Evolutionary conservation across 2,888 invertebrate species (phyloP), one percentile per base, ranked within the genome.

Genomic region (Polydrusus cervinus): DNA sequence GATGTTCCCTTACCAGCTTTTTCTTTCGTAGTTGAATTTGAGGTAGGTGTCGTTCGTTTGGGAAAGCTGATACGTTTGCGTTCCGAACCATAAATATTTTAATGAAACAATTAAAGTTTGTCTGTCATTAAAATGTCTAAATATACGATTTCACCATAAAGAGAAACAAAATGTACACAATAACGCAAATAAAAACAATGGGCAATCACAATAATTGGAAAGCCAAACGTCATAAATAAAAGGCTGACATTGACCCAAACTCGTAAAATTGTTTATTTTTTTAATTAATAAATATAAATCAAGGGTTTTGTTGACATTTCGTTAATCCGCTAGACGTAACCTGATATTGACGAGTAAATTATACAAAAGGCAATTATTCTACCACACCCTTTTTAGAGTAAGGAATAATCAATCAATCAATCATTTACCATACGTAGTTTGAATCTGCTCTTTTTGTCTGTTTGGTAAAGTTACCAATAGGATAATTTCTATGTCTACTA

Each of bases 131-230:
- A 53, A 13, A 13, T 53, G 13, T 13, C 25, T 13, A n/a, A 47
- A 47, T 5, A 47, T 2, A 45, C n/a, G n/a, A n/a, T n/a, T n/a
- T n/a, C n/a, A 51, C 11, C 3, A 3, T 11, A n/a, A 53, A 20
- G 5, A 25, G 14, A 55, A 55, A 55, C 34, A 55, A 30, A 30
- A 55, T 7, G n/a, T 13, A 25, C 18, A 61, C 13, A 45, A 47
- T 62, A 62, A 62, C 34, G n/a, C 43, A 62, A 62, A 62, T 47
- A 47, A 62, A 47, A n/a, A 62, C 62, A 62, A 62, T 62, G 25
- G 34, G 34, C 30, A 55, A 62, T 40, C 47, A 61, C 6, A 47
- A 62, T 62, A 47, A 45, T 62, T 62, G 62, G 62, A 62, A 45
- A 62, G 16, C 47, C 62, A 62, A 62, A 62, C 62, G 45, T 45